Evolutionary conservation across 2,797 vertebrate species (phyloP).

Genomic region (Siniperca scherzeri): DNA sequence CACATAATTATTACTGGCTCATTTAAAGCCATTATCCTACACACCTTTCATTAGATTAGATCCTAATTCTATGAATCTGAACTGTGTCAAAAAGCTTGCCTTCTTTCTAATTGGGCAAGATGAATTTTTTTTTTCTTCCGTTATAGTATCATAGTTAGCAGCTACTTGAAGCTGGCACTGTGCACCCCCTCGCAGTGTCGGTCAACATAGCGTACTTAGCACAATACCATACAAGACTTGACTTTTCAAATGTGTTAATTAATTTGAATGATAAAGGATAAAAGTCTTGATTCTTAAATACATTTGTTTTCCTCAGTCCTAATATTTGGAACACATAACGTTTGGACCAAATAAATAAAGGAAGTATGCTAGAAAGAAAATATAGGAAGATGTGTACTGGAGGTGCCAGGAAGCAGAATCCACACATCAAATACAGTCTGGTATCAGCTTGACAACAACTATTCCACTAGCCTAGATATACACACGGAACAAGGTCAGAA

Average conservation of each 20-base stretch:
- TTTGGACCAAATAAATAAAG: constrained; percentile 2
- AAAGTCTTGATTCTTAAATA: not conserved
- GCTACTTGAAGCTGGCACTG: not conserved
- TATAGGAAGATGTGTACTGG: not conserved
- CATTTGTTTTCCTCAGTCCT: not conserved
- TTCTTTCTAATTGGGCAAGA: not conserved
- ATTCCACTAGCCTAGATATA: not conserved
- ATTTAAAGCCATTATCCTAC: not conserved
- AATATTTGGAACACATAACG: not conserved
- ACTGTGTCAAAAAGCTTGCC: not conserved
- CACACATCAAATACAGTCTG: not conserved
- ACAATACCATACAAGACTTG: not conserved
- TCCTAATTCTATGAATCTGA: not conserved
- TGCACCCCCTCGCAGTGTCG: not conserved
- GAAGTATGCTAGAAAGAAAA: not conserved
- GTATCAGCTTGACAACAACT: not conserved
- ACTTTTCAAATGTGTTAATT: not conserved
- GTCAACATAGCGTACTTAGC: not conserved
- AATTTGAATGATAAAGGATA: not conserved
- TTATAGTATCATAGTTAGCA: not conserved
- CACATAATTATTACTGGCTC: not conserved
- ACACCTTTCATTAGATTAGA: not conserved
- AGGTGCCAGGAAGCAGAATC: not conserved
- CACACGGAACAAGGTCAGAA: not conserved
- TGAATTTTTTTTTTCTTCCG: not conserved